These are phyloP conservation scores for Conus canariensis DNA, from an alignment of 2,888 invertebrate genomes.

Conservation along the genomic window DNA sequence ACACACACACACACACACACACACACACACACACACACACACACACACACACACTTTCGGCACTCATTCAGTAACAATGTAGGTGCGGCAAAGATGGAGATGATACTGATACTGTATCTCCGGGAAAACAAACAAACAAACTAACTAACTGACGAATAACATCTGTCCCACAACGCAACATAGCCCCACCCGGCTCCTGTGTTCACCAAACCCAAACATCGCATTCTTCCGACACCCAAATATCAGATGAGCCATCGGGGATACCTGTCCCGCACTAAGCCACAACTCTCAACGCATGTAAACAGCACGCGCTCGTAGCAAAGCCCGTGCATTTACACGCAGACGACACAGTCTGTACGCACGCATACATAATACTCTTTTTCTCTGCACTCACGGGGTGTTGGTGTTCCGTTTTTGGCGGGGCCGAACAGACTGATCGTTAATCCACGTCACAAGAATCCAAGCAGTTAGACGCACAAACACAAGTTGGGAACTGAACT, in stretches of 20 bases:
- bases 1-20: neutral
- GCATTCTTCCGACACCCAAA: neutral
- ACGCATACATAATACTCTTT: neutral
- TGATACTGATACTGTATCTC: too few species aligned
- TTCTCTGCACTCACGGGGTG: neutral
- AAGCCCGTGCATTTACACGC: neutral
- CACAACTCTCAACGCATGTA: neutral
- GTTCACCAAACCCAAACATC: neutral
- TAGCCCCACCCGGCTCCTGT: neutral
- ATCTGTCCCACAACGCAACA: too few species aligned
- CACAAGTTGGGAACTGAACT: too few species aligned
- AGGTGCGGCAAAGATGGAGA: too few species aligned
- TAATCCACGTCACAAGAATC: neutral
- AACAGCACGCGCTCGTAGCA: neutral
- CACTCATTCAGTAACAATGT: too few species aligned
- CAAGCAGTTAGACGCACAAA: neutral
- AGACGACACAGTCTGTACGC: neutral
- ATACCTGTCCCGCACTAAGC: neutral
- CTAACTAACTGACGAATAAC: too few species aligned
- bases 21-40: neutral
- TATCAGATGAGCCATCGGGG: neutral
- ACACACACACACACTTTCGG: neutral
- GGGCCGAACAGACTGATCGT: neutral
- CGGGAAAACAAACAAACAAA: too few species aligned
- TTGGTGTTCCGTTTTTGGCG: neutral